A percentile compares a stretch with the other conserved stretches of the same genome.
Evolutionary conservation across 2,797 vertebrate species (phyloP).

Genomic region (Pangasius krempfi): DNA sequence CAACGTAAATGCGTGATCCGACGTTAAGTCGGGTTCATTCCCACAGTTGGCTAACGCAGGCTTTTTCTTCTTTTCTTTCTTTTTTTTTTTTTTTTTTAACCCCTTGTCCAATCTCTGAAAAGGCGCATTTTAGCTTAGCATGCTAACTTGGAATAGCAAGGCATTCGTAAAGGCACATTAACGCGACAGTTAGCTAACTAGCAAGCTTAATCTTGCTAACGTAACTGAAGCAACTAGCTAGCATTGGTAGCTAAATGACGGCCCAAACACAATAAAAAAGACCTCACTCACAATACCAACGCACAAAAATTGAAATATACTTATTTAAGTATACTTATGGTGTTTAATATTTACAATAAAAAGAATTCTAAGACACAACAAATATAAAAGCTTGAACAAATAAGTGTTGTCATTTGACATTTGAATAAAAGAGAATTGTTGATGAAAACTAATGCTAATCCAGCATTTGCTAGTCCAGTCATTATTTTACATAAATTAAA

Average conservation of each 20-base stretch:
- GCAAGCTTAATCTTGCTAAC: background rate
- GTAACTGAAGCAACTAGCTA: background rate
- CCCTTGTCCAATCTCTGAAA: background rate
- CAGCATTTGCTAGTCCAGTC: background rate
- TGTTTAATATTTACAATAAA: background rate
- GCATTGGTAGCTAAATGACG: background rate
- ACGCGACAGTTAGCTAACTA: background rate
- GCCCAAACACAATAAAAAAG: background rate
- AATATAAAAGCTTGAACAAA: background rate
- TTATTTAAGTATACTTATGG: background rate
- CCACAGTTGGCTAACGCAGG: background rate
- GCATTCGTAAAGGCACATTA: background rate
- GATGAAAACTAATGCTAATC: too few relatives aligned
- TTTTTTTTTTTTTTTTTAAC: background rate
- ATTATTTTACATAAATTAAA: background rate
- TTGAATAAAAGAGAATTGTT: background rate
- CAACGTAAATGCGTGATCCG: conserved; percentile 21
- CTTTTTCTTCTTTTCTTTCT: background rate
- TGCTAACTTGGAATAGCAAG: conserved; percentile 21
- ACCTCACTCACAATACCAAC: background rate
- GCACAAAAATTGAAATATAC: background rate
- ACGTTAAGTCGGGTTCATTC: conserved; percentile 12
- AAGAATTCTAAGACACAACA: background rate
- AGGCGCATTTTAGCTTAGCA: conserved; percentile 31
- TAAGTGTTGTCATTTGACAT: background rate